These are phyloP conservation scores for Ibidorhyncha struthersii DNA, from an alignment of 2,113 vertebrate species.

Conservation along the genomic window DNA sequence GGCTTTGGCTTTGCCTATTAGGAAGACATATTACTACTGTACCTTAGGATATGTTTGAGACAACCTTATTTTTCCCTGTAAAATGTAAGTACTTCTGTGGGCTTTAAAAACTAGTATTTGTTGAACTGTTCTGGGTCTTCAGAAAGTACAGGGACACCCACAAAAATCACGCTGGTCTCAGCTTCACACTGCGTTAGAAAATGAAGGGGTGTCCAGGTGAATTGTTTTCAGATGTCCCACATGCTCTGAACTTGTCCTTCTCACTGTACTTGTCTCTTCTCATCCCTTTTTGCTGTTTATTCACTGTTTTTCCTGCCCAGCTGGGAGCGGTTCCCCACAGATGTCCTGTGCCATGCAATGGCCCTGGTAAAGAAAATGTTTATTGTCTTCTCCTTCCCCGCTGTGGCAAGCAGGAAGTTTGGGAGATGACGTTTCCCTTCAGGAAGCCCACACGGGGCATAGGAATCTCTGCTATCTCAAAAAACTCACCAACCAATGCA, in stretches of 20 bases:
- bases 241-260: not conserved
- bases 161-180: not conserved
- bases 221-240: not conserved
- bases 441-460: not conserved
- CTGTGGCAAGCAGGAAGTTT: constrained; percentile 26
- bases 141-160: not conserved
- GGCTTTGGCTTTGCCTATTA: not conserved
- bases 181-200: not conserved
- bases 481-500: not conserved
- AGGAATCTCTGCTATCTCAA: not conserved
- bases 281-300: not conserved
- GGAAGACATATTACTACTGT: not conserved
- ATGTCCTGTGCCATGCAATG: not conserved
- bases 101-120: not conserved
- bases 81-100: not conserved
- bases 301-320: not conserved
- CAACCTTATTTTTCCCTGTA: not conserved
- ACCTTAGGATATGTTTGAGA: not conserved
- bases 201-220: not conserved
- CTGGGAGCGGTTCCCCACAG: not conserved
- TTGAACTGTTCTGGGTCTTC: not conserved
- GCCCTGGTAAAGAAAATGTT: not conserved
- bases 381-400: not conserved
- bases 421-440: not conserved
- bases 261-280: not conserved